Evolutionary conservation across 1,140 invertebrate genomes (phyloP), one percentile per base, ranked within the genome.

Genomic region (Bombyx mori): DNA sequence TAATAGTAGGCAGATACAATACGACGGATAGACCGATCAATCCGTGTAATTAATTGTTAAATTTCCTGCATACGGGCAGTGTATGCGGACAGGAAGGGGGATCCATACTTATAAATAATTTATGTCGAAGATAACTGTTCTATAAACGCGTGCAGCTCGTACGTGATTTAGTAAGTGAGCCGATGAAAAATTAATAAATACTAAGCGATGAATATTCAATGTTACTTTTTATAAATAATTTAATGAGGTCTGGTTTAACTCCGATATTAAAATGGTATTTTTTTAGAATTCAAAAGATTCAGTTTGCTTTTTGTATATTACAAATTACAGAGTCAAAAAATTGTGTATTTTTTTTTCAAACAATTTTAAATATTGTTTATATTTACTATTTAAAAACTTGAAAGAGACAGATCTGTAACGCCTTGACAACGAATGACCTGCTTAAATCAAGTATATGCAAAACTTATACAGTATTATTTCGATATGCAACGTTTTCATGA

Each of bases 71-170:
- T 49, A 49, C n/a, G 8, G n/a, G n/a, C 8, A 35, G 26, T 35
- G 26, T 35, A 35, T 35, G 26, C 26, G 26, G 26, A 35, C 26
- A 35, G n/a, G 47, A 46, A 52, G 49, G 53, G 58, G 52, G 52
- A 10, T 54, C 12, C 42, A 26, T 58, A 58, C 46, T 60, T 65
- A 65, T 65, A 61, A 65, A 65, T 61, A 65, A 64, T 63, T 63
- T 52, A 68, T 62, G 57, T 59, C 58, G 62, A 62, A 68, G 60
- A 59, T 68, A 68, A 64, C 60, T 61, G 56, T 62, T 54, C 10
- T 12, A 6, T 5, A 10, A 44, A 54, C 52, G 52, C 52, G 52
- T 54, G 52, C 52, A 12, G 22, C 10, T n/a, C 7, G 42, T 54
- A 54, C 52, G 42, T 54, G 42, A 43, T 12, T 62, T 54, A 61